phyloP scores from a whole-genome alignment of 2,888 invertebrate species.

The Eupithecia exiguata region DNA sequence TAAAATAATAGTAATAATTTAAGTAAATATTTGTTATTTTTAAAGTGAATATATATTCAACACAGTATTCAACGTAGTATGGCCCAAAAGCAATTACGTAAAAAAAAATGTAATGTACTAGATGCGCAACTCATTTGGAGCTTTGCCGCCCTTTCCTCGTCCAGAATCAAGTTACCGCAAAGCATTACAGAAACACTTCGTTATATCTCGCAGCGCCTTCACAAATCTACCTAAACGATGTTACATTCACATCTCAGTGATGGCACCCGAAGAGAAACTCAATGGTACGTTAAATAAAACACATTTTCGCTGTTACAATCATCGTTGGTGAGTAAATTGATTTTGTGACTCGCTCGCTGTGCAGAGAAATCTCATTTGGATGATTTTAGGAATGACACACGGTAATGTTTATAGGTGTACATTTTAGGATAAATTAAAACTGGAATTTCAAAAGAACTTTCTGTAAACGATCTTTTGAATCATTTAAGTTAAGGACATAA shows the following conservation, averaged over 20 bases:
- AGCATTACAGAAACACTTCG: conserved; percentile 40
- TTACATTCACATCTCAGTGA: conserved; percentile 36
- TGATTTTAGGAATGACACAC: conserved; percentile 20
- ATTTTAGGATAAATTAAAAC: background rate
- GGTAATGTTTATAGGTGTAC: conserved; percentile 15
- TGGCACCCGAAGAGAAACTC: conserved; percentile 28
- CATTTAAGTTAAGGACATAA: too few relatives aligned
- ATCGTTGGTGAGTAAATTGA: conserved; percentile 35
- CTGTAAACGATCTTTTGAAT: background rate
- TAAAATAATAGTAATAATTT: too few relatives aligned
- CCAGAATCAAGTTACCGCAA: conserved; percentile 31
- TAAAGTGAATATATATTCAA: too few relatives aligned
- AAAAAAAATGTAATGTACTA: background rate
- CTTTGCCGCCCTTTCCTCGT: conserved; percentile 10
- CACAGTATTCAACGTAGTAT: background rate
- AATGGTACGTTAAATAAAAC: conserved; percentile 27
- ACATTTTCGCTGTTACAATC: conserved; percentile 28
- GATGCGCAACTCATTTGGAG: conserved; percentile 5
- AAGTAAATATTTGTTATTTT: too few relatives aligned
- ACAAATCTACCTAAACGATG: conserved; percentile 49
- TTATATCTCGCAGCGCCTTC: conserved; percentile 46
- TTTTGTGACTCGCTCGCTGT: conserved; percentile 34
- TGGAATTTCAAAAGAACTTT: background rate
- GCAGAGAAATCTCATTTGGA: conserved; percentile 33
- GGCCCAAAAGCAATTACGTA: background rate